Evolutionary conservation across 2,113 vertebrate genomes (phyloP).

Genomic region (Atrichornis clamosus): DNA sequence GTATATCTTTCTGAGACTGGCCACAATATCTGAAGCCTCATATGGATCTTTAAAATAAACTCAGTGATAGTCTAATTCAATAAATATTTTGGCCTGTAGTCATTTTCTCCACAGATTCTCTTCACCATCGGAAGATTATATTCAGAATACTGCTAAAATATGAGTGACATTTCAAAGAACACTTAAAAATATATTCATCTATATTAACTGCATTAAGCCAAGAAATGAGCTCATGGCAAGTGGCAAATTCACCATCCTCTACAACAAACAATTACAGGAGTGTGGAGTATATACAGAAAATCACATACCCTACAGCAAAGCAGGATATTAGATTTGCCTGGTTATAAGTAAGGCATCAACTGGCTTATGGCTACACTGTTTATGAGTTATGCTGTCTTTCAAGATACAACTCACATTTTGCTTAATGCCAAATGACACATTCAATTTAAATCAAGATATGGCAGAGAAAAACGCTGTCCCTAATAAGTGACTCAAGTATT

Average conservation of each 20-base stretch:
- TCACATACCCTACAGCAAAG: conserved; percentile 44
- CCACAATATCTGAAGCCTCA: neutral
- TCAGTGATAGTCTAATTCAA: conserved; percentile 18
- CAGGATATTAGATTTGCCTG: conserved; percentile 54
- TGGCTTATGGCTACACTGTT: conserved; percentile 22
- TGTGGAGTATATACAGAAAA: conserved; percentile 28
- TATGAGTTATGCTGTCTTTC: conserved; percentile 36
- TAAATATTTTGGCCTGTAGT: conserved; percentile 14
- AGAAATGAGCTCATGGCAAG: conserved; percentile 26
- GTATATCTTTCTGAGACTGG: neutral
- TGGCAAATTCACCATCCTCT: conserved; percentile 21
- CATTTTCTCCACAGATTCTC: neutral
- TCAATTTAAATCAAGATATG: conserved; percentile 40
- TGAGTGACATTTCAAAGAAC: neutral
- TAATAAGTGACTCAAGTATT: neutral
- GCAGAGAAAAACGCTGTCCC: neutral
- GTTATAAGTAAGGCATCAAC: conserved; percentile 36
- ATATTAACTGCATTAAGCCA: conserved; percentile 30
- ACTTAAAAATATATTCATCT: conserved; percentile 39
- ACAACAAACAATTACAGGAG: conserved; percentile 26
- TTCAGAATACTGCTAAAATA: conserved; percentile 29
- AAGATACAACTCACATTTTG: conserved; percentile 20
- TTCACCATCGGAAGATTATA: neutral
- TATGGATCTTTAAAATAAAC: conserved; percentile 30
- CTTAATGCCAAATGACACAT: conserved; percentile 39